Evolutionary conservation across 2,888 invertebrate species (phyloP).

Genomic region (Bibio marci): DNA sequence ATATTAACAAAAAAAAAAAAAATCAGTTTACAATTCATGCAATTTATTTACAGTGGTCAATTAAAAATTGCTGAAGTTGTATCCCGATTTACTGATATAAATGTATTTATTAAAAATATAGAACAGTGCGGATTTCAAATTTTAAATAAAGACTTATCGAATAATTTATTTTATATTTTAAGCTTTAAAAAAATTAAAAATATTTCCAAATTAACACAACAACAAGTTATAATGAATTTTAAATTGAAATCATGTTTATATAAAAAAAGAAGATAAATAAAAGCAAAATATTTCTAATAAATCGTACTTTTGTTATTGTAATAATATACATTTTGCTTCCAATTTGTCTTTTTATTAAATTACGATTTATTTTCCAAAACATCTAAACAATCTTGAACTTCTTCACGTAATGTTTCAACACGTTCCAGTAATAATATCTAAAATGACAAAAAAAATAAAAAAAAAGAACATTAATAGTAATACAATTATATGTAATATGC

Average conservation of each 20-base stretch:
- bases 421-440: conserved; percentile 69
- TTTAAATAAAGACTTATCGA: conserved; percentile 49
- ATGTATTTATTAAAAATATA: conserved; percentile 53
- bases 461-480: no score
- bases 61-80: conserved; percentile 87
- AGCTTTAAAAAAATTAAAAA: no score
- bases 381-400: conserved; percentile 59
- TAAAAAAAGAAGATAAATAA: conserved; percentile 50
- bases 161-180: conserved; percentile 61
- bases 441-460: conserved; percentile 16
- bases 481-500: no score
- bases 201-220: no score
- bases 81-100: conserved; percentile 67
- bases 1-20: no score
- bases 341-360: no score
- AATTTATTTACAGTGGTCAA: conserved; percentile 8
- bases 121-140: conserved; percentile 64
- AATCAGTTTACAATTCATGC: no score
- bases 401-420: conserved; percentile 72
- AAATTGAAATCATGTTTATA: conserved; percentile 65
- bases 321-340: no score
- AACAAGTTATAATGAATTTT: no score
- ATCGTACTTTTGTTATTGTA: no score
- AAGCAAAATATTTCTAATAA: no score
- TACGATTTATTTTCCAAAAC: conserved; percentile 11